phyloP scores from a whole-genome alignment of 1,140 invertebrate genomes.

The Alviniconcha marisindica region DNA sequence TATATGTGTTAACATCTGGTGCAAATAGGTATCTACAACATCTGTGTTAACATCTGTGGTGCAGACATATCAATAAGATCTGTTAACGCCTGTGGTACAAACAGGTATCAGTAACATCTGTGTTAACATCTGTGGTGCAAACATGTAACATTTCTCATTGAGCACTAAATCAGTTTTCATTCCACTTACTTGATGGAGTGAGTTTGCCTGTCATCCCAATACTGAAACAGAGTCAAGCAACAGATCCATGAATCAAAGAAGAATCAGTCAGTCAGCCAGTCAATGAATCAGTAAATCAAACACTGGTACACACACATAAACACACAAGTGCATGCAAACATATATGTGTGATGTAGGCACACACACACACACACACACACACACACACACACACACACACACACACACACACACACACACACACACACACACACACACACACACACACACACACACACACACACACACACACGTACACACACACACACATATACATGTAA shows the following conservation, averaged over 20 bases:
- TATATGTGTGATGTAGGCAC: not conserved
- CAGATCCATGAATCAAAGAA: not conserved
- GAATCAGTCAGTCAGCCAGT: slow-evolving; percentile 1
- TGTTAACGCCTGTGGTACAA: too few species aligned
- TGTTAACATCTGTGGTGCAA: too few species aligned
- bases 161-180: too few species aligned
- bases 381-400: not conserved
- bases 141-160: too few species aligned
- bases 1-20: too few species aligned
- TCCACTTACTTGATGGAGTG: slow-evolving; percentile 71
- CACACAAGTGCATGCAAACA: not conserved
- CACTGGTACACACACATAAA: not conserved
- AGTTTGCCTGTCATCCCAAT: slow-evolving; percentile 73
- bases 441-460: slow-evolving; percentile 1
- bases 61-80: too few species aligned
- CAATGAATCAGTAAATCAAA: not conserved
- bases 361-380: not conserved
- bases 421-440: slow-evolving; percentile 69
- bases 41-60: too few species aligned
- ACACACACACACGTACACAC: slow-evolving; percentile 78
- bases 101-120: too few species aligned
- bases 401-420: slow-evolving; percentile 1
- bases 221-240: slow-evolving; percentile 63
- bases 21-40: too few species aligned
- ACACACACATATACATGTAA: not conserved